Base-by-base conservation (phyloP, 2,113 vertebrate genomes). In the Rissa tridactyla region DNA sequence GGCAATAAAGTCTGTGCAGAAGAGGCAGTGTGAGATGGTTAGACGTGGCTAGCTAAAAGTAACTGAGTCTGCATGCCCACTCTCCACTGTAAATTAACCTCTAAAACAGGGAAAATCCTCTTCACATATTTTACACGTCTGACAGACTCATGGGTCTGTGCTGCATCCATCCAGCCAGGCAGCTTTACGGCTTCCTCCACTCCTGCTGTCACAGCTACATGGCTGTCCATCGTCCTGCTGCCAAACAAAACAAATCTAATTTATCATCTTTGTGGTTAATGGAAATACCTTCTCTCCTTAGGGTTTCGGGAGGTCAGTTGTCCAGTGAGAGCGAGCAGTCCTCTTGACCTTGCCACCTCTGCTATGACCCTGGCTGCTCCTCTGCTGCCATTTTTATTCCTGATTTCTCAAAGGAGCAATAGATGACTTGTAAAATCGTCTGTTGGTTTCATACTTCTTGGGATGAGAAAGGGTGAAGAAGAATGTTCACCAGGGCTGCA, bases 181-280 rank as follows among this genome's bases (percentile, higher is more conserved):
- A 84, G 57, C 38, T 57, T 78, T 46, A 66, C 8, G 22, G 47
- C 66, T 60, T 72, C 36, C 18, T 90, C 47, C 27, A 42, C 34
- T 70, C 34, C n/a, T 77, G 38, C 65, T 76, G 46, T 91, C 40
- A 82, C 86, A 55, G 66, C 65, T 84, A 60, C 15, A n/a, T 16
- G 21, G 8, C 44, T 88, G 13, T 80, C 18, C 16, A 15, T 89
- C 4, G 7, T 36, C 42, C 70, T 90, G 21, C 51, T 44, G 81
- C 34, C n/a, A 94, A 86, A 61, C 29, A 54, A 68, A n/a, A 38
- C 40, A 82, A 61, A 80, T 42, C 5, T 75, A 65, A 64, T 47
- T 82, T 82, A 70, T 79, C 47, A 73, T 90, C 25, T 30, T 54
- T 90, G 92, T 82, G 34, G 78, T 96, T 93, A 80, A 80, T 51